A percentile compares a stretch with the other conserved stretches of the same genome.
These are phyloP conservation scores for Xerus inauris DNA, from an alignment of 2,113 vertebrate species.

Conservation along the genomic window DNA sequence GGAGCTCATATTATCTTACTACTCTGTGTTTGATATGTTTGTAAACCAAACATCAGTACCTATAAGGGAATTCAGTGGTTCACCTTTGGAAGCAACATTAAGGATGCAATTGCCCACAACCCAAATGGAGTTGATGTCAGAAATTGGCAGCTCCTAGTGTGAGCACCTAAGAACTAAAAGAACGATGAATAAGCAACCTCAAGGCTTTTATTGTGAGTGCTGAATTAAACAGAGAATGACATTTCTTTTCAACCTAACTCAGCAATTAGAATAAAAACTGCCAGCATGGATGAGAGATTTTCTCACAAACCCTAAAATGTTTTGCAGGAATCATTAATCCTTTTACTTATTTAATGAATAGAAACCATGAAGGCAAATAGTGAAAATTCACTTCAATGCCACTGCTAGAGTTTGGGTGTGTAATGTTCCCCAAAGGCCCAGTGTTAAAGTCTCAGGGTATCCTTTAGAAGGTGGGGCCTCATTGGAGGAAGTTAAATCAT, in stretches of 20 bases:
- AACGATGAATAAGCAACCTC: neutral
- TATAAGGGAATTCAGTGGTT: neutral
- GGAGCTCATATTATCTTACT: neutral
- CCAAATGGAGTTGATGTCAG: slow-evolving; percentile 86
- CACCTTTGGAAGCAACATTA: slow-evolving; percentile 81
- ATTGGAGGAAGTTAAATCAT: too few relatives aligned
- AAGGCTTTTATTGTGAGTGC: neutral
- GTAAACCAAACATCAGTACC: neutral
- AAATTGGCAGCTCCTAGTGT: slow-evolving; percentile 85
- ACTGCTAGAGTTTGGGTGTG: neutral
- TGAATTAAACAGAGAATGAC: neutral
- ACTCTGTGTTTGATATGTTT: neutral
- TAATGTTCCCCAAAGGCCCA: too few relatives aligned
- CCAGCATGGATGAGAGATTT: neutral
- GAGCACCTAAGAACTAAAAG: slow-evolving; percentile 86
- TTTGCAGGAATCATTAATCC: neutral
- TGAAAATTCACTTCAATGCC: neutral
- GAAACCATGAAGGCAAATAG: neutral
- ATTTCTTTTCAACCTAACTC: neutral
- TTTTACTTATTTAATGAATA: slow-evolving; percentile 3
- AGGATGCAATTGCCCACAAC: slow-evolving; percentile 84
- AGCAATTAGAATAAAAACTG: slow-evolving; percentile 35
- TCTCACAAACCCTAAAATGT: neutral
- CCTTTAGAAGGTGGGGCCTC: too few relatives aligned
- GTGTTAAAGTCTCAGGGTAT: too few relatives aligned